Percentiles rank a stretch among this genome's conserved stretches.
Conservation (phyloP, 2,113 vertebrate genomes). For the Dasyprocta punctata region DNA sequence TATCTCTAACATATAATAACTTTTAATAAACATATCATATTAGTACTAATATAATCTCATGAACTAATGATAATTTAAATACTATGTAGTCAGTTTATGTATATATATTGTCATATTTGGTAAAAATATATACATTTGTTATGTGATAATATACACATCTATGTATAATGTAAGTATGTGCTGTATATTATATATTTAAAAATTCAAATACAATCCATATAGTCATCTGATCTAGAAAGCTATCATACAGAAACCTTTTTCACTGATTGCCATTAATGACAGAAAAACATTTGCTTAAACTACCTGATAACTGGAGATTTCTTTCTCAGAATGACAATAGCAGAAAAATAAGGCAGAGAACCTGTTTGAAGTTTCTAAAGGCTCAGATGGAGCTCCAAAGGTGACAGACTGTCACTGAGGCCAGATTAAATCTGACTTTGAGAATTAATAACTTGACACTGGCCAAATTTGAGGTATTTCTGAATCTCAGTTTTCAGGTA, state of each 20-base stretch:
- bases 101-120: not conserved
- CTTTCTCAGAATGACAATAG: not conserved
- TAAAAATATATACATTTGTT: not conserved
- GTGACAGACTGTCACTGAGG: not conserved
- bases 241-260: not conserved
- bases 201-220: not conserved
- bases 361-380: not conserved
- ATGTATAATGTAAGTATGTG: not conserved
- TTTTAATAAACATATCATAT: not conserved
- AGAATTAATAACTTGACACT: not conserved
- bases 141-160: not conserved
- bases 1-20: not conserved
- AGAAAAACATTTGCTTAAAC: not conserved
- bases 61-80: not conserved
- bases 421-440: not conserved
- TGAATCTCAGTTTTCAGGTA: not conserved
- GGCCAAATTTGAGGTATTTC: not conserved
- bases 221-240: not conserved
- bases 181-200: not conserved
- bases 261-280: not conserved
- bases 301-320: not conserved
- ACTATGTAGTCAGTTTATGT: not conserved
- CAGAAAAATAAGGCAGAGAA: not conserved
- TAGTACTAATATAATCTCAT: not conserved
- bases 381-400: not conserved